A percentile compares a stretch with the other conserved stretches of the same genome.
phyloP scores from a whole-genome alignment of 2,797 vertebrate genomes.

The Pantherophis vulpinus region DNA sequence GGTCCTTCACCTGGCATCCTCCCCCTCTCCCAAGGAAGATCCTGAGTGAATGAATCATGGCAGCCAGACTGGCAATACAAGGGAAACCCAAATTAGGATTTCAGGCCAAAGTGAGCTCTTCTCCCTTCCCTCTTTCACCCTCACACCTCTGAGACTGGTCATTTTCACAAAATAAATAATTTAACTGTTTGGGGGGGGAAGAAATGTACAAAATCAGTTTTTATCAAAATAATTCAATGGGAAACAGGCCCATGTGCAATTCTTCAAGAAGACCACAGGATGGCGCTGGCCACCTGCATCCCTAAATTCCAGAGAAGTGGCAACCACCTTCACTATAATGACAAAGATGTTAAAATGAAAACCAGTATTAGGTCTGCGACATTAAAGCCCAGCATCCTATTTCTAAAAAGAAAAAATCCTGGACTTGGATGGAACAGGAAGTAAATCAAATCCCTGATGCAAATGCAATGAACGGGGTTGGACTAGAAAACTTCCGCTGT shows the following conservation, averaged over 20 bases:
- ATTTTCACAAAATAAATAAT: neutral
- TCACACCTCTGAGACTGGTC: neutral
- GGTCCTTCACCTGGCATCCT: neutral
- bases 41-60: neutral
- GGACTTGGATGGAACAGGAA: neutral
- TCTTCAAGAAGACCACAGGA: neutral
- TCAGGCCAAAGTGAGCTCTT: neutral
- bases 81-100: neutral
- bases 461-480: neutral
- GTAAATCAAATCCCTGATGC: neutral
- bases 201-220: neutral
- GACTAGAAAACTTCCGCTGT: neutral
- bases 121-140: neutral
- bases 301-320: neutral
- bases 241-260: neutral
- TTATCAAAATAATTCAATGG: neutral
- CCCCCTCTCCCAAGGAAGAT: neutral
- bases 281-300: neutral
- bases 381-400: neutral
- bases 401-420: neutral
- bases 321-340: neutral
- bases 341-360: neutral
- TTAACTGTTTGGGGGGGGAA: neutral
- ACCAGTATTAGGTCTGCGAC: neutral
- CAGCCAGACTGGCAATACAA: neutral